Percentiles rank a stretch among this genome's conserved stretches.
These are phyloP conservation scores for Palloptera scutellata DNA, from an alignment of 2,888 invertebrate species.

Conservation along the genomic window DNA sequence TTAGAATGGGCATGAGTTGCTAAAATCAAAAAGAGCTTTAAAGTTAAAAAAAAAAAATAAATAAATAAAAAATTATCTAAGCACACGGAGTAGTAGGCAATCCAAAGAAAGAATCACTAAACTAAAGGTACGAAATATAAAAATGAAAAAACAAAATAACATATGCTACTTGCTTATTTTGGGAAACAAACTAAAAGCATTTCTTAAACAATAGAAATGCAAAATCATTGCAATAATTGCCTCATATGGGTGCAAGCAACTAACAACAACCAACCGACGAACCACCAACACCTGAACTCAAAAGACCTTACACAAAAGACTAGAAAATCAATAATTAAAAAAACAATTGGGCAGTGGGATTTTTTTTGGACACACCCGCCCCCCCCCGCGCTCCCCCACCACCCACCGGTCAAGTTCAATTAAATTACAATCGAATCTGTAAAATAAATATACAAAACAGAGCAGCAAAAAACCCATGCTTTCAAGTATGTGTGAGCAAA, in stretches of 20 bases:
- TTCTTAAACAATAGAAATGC: conserved; percentile 14
- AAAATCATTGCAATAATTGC: conserved; percentile 25
- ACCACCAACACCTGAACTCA: background rate
- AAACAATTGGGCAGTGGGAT: conserved; percentile 16
- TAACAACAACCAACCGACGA: conserved; percentile 4
- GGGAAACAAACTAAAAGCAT: conserved; percentile 1
- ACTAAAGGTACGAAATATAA: background rate
- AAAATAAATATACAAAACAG: background rate
- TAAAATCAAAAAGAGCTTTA: background rate
- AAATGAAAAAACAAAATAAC: background rate
- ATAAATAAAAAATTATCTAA: background rate
- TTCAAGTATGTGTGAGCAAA: background rate
- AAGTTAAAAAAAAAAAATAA: background rate
- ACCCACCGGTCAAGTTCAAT: conserved; percentile 34
- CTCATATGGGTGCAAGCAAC: conserved; percentile 9
- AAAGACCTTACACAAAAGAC: background rate
- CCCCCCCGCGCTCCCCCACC: too few relatives aligned
- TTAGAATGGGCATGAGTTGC: background rate
- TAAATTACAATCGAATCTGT: conserved; percentile 5
- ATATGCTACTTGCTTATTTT: background rate
- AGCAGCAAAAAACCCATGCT: background rate
- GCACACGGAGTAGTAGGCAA: background rate
- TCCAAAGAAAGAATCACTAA: background rate
- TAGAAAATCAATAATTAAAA: conserved; percentile 29
- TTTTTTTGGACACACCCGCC: too few relatives aligned